Evolutionary conservation across 2,797 vertebrate species (phyloP).

Genomic region (Eupleurogrammus muticus): DNA sequence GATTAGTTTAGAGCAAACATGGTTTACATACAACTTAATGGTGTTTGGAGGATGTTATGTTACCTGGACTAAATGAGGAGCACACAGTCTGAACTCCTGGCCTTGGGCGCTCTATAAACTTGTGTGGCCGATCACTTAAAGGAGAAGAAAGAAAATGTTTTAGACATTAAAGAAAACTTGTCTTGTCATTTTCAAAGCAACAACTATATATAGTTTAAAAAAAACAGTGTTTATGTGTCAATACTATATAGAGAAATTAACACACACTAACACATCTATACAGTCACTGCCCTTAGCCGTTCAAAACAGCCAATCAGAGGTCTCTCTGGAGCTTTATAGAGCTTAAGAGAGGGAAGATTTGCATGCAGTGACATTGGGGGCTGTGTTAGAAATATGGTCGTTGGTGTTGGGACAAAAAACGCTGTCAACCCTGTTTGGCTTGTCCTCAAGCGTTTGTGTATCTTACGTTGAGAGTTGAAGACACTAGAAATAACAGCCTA

Average conservation of each 20-base stretch:
- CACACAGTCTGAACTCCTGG: constrained; percentile 97
- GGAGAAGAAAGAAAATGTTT: constrained; percentile 41
- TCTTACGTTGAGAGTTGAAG: constrained; percentile 1
- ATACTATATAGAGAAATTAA: too few species aligned
- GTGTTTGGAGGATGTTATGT: constrained; percentile 32
- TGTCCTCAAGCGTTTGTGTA: background rate
- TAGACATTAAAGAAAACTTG: background rate
- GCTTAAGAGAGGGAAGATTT: background rate
- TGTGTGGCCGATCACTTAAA: constrained; percentile 91
- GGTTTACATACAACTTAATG: background rate
- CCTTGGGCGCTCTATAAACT: constrained; percentile 94
- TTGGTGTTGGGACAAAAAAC: background rate
- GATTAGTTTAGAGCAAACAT: constrained; percentile 7
- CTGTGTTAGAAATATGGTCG: background rate
- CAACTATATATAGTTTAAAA: background rate
- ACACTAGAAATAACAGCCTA: background rate
- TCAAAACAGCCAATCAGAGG: too few species aligned
- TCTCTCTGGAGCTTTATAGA: too few species aligned
- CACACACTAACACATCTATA: too few species aligned
- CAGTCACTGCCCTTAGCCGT: too few species aligned
- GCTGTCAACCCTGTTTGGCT: constrained; percentile 11
- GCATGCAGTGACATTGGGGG: background rate
- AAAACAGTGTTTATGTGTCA: background rate
- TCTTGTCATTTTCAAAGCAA: background rate
- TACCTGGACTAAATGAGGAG: constrained; percentile 98